phyloP scores from a whole-genome alignment of 2,888 invertebrate genomes.

The Erpobdella octoculata region DNA sequence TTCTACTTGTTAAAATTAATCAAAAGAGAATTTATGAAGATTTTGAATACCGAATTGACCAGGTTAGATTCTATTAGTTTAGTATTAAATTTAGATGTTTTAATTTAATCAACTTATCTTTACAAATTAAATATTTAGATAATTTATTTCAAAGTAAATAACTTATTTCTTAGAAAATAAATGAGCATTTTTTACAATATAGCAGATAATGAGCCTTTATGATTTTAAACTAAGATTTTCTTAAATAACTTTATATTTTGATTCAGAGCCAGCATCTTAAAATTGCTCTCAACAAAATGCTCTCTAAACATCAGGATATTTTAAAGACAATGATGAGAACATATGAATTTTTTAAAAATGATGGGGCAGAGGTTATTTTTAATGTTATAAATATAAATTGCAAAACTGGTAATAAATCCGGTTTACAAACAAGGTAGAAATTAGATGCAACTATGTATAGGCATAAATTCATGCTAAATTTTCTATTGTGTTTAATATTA shows the following conservation, averaged over 20 bases:
- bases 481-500: too few species aligned
- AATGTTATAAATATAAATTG: not conserved
- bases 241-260: not conserved
- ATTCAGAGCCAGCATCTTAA: conserved; percentile 54
- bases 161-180: too few species aligned
- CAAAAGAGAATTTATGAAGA: conserved; percentile 50
- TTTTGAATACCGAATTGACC: conserved; percentile 44
- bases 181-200: too few species aligned
- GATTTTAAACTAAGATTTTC: too few species aligned
- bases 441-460: too few species aligned
- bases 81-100: not conserved
- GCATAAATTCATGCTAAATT: too few species aligned
- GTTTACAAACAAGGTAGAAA: too few species aligned
- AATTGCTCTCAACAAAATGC: conserved; percentile 48
- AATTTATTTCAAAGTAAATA: too few species aligned
- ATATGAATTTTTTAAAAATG: conserved; percentile 46
- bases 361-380: conserved; percentile 35
- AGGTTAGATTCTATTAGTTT: conserved; percentile 38
- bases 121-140: too few species aligned
- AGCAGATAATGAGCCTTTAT: too few species aligned
- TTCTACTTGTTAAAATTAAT: conserved; percentile 50
- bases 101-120: too few species aligned
- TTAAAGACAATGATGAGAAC: conserved; percentile 47
- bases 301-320: conserved; percentile 46
- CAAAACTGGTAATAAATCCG: too few species aligned